phyloP scores from a whole-genome alignment of 2,113 vertebrate species.

The Glaucidium brasilianum region DNA sequence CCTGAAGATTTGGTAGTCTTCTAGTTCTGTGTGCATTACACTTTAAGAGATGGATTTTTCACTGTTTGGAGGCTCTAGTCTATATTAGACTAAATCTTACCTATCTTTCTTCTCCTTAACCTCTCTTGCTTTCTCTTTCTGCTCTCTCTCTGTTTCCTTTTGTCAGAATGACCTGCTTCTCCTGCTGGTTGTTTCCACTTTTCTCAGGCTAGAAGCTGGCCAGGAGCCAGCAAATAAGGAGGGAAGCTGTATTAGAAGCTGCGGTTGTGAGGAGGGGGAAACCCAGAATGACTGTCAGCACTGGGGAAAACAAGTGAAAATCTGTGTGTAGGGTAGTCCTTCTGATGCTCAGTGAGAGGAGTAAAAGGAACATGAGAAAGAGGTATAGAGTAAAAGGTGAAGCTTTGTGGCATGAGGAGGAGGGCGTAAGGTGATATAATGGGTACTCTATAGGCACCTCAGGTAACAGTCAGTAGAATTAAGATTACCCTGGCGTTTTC shows the following conservation, averaged over 20 bases:
- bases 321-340: not conserved
- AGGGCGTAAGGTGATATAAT: not conserved
- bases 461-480: conserved; percentile 12
- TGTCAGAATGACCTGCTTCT: conserved; percentile 61
- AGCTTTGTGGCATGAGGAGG: not conserved
- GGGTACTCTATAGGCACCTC: not conserved
- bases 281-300: not conserved
- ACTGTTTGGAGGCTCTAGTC: not conserved
- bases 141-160: not conserved
- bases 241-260: conserved; percentile 1
- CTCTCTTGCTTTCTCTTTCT: conserved; percentile 37
- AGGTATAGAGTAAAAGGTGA: not conserved
- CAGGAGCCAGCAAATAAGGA: conserved; percentile 31
- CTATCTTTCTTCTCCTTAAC: not conserved
- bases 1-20: not conserved
- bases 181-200: conserved; percentile 48
- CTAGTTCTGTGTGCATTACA: not conserved
- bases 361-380: not conserved
- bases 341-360: not conserved
- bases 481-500: not conserved
- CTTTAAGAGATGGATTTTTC: not conserved
- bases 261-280: not conserved
- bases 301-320: not conserved
- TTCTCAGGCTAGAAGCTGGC: conserved; percentile 58
- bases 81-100: not conserved